Conservation (phyloP, 2,797 vertebrate species). For the Acanthurus tractus region DNA sequence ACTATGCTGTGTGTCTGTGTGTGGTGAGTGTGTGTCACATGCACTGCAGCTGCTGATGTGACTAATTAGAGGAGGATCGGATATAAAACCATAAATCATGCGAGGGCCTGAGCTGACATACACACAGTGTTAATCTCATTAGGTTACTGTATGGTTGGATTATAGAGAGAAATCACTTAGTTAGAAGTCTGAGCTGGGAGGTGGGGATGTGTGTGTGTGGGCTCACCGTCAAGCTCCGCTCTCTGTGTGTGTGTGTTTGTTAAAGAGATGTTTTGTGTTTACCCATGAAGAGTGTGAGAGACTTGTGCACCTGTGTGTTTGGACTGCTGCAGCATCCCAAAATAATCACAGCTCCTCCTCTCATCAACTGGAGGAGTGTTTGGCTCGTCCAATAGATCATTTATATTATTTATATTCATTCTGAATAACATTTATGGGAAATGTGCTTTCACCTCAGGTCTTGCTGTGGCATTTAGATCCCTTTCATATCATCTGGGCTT, state of each 20-base stretch:
- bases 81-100: conserved; percentile 83
- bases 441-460: conserved; percentile 31
- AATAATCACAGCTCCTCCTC: conserved; percentile 38
- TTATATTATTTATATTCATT: conserved; percentile 30
- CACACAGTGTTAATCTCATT: conserved; percentile 77
- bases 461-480: conserved; percentile 34
- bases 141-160: conserved; percentile 77
- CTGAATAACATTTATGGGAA: conserved; percentile 43
- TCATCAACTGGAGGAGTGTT: conserved; percentile 36
- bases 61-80: conserved; percentile 79
- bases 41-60: conserved; percentile 47
- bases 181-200: conserved; percentile 64
- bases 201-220: conserved; percentile 49
- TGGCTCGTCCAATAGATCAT: conserved; percentile 30
- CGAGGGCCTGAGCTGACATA: conserved; percentile 65
- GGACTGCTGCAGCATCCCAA: conserved; percentile 4
- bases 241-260: conserved; percentile 16
- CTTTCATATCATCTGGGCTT: conserved; percentile 19
- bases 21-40: conserved; percentile 9
- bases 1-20: conserved; percentile 30
- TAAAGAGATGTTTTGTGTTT: conserved; percentile 21
- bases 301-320: conserved; percentile 17
- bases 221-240: conserved; percentile 37
- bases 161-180: conserved; percentile 75
- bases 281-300: conserved; percentile 19